These are phyloP conservation scores for Eremophila alpestris DNA, from an alignment of 2,797 vertebrate genomes.

Conservation along the genomic window DNA sequence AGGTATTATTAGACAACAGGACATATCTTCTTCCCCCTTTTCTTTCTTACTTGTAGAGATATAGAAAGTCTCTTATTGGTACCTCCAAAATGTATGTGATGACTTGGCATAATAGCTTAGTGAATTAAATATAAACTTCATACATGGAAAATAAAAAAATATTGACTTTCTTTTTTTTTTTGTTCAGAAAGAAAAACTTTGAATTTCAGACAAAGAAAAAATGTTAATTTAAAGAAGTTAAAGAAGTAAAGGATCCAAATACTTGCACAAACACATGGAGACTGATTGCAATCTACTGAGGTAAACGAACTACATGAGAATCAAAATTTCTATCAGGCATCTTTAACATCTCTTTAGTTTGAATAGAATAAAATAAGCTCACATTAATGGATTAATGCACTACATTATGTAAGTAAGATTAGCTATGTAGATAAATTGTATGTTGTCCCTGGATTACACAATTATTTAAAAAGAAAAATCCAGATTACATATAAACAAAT, in stretches of 20 bases:
- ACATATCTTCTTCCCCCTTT: background rate
- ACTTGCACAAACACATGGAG: background rate
- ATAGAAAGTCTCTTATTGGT: background rate
- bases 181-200: background rate
- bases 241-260: background rate
- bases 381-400: background rate
- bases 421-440: background rate
- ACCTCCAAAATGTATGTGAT: background rate
- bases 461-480: background rate
- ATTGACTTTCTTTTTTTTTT: background rate
- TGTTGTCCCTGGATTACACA: background rate
- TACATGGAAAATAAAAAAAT: background rate
- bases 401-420: slow-evolving; percentile 3
- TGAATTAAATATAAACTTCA: background rate
- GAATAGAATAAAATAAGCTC: background rate
- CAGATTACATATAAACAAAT: background rate
- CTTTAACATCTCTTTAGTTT: background rate
- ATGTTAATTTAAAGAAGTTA: background rate
- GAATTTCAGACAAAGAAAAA: background rate
- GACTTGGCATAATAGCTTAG: background rate
- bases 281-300: background rate
- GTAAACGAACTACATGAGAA: background rate
- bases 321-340: background rate
- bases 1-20: background rate
- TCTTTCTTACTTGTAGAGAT: background rate